phyloP scores from a whole-genome alignment of 2,113 vertebrate genomes.

The Sigmodon hispidus region DNA sequence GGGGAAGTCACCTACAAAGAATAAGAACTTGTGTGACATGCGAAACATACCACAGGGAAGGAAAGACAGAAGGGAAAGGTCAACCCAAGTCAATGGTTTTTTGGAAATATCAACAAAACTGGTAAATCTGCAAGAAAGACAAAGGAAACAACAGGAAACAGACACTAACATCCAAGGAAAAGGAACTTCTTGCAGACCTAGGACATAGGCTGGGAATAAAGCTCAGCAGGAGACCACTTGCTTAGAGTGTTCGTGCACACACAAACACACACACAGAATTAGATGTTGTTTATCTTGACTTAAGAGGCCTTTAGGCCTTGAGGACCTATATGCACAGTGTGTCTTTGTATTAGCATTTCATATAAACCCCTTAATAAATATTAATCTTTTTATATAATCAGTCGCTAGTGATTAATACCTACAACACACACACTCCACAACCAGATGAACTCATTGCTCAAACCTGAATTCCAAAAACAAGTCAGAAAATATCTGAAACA shows the following conservation, averaged over 20 bases:
- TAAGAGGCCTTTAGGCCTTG: too few species aligned
- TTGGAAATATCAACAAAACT: neutral
- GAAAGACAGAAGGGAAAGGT: neutral
- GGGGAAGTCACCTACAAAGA: neutral
- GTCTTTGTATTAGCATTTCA: too few species aligned
- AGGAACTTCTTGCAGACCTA: neutral
- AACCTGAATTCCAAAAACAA: neutral
- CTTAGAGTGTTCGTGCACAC: neutral
- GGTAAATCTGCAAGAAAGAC: neutral
- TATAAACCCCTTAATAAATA: too few species aligned
- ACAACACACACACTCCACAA: neutral
- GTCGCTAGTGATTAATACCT: too few species aligned
- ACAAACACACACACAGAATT: too few species aligned
- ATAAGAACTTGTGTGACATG: neutral
- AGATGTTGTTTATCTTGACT: too few species aligned
- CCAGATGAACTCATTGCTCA: too few species aligned
- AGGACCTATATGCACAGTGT: too few species aligned
- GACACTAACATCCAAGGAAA: neutral
- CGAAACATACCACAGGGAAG: neutral
- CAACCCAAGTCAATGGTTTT: neutral
- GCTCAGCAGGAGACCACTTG: neutral
- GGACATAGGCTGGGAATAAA: fast-evolving
- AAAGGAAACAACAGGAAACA: neutral
- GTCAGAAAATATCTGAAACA: too few species aligned
- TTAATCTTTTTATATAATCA: too few species aligned